Evolutionary conservation across 2,113 vertebrate genomes (phyloP), one percentile per base, ranked within the genome.

Genomic region (Ivindomyrus marchei): DNA sequence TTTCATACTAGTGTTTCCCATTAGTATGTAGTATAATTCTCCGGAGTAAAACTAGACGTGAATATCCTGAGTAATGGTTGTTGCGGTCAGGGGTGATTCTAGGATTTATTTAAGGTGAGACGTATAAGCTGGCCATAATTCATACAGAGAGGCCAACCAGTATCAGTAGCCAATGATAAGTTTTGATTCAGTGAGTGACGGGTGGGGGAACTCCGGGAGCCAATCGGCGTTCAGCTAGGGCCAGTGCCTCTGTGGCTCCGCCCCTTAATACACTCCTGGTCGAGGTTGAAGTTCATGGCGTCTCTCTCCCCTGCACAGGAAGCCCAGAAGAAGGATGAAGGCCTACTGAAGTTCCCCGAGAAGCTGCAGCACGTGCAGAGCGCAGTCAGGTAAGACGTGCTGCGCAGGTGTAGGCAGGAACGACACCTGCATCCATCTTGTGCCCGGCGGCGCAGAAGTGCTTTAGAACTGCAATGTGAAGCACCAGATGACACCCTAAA

Each of bases 281-380:
- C n/a, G 3, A 70, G 62, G 62, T 11, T 31, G 27, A 4, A 46
- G 45, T 47, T n/a, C 83, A 21, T 85, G 36, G 88, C 3, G 15
- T 87, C 7, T 46, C 11, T 86, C 89, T 36, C 91, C 21, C 89
- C 42, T 45, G 24, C 88, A 50, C 93, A 99, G 98, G 98, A 99
- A 95, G 98, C 98, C 46, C 97, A 99, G 92, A 99, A 99, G 95
- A 99, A 98, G 93, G 98, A 99, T 62, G 95, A 96, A 91, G 91
- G 93, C 90, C 97, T 99, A 90, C 95, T 99, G 19, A 96, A 94
- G 91, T 99, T 99, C 88, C 96, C 98, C 77, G 98, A 98, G 94
- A 98, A 97, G 92, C 94, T 99, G 52, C 94, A 90, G 19, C 95
- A 97, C 19, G 96, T 99, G 90, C 97, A 98, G 89, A 97, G 97